Base-by-base conservation (phyloP, 1,140 invertebrate species). In the Metaphire vulgaris region DNA sequence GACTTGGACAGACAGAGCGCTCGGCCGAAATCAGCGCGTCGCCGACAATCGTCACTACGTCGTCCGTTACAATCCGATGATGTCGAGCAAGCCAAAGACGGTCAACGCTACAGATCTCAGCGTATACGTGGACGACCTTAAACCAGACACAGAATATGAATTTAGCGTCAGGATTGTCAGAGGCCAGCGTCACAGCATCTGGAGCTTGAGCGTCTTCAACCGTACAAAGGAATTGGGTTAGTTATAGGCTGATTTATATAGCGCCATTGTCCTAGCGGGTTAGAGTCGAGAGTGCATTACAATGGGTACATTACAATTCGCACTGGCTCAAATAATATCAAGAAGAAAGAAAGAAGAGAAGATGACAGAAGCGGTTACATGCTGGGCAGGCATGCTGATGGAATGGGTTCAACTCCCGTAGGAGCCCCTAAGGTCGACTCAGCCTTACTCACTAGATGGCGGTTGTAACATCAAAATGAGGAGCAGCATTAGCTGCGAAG, bases 131-230 rank as follows among this genome's bases (percentile, higher is more conserved):
- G 92, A 94, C 80, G 95, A 97, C 81, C 88, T 99, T 12, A 91
- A 91, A 78, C 94, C 97, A 0, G 93, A 93, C 82, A 98, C 95
- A 0, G 89, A 92, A 74, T 99, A 99, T 83, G 96, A 98, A 84
- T 99, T 99, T 87, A 91, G 92, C 1, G 97, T 99, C 0, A 96
- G 95, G 87, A 90, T 96, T 21, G 91, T 94, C 0, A 94, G 89
- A 90, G 92, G 92, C 14, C 89, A 91, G 1, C 88, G 93, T 69
- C 92, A 94, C 82, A 96, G 93, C 21, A 90, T 91, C 1, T 98
- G 94, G 94, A 96, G 94, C 80, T 93, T 98, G 92, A 91, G 95
- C 1, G 94, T 93, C 2, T 85, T 91, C 29, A 98, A 98, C 87
- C 92, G 90, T 71, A 97, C 96, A 1, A 89, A 91, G 78, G 95